phyloP scores from a whole-genome alignment of 2,888 invertebrate species.

The Amphipoea lucens region DNA sequence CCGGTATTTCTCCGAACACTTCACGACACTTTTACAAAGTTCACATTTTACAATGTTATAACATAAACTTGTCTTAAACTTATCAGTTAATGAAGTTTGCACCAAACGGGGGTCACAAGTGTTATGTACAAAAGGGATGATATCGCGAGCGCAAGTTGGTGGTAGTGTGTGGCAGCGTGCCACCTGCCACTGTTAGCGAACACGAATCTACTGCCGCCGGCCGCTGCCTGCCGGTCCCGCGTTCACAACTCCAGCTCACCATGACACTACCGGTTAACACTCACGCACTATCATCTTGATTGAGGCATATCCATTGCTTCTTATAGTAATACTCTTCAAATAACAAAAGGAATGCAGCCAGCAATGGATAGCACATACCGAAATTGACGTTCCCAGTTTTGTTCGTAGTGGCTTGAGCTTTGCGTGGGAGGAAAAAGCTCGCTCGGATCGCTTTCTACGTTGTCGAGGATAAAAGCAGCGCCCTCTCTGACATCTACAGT shows the following conservation, averaged over 20 bases:
- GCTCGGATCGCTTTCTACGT: conserved; percentile 52
- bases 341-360: conserved; percentile 12
- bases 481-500: conserved; percentile 62
- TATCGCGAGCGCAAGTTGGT: conserved; percentile 85
- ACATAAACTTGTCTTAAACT: conserved; percentile 68
- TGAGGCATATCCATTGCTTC: conserved; percentile 60
- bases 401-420: conserved; percentile 47
- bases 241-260: conserved; percentile 79
- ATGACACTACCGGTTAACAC: conserved; percentile 58
- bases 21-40: conserved; percentile 83
- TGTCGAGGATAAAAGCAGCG: conserved; percentile 54
- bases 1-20: conserved; percentile 85
- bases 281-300: conserved; percentile 23
- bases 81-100: conserved; percentile 67
- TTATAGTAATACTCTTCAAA: neutral
- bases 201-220: conserved; percentile 86
- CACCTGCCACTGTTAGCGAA: conserved; percentile 86
- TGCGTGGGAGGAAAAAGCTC: conserved; percentile 73
- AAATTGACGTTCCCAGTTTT: conserved; percentile 12
- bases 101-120: conserved; percentile 77
- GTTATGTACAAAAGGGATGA: conserved; percentile 84
- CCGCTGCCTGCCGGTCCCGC: conserved; percentile 80
- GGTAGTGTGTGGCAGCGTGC: conserved; percentile 75
- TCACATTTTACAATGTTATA: conserved; percentile 77
- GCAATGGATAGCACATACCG: conserved; percentile 70